Evolutionary conservation across 2,113 vertebrate genomes (phyloP), one percentile per base, ranked within the genome.

Genomic region (Cyanoderma ruficeps): DNA sequence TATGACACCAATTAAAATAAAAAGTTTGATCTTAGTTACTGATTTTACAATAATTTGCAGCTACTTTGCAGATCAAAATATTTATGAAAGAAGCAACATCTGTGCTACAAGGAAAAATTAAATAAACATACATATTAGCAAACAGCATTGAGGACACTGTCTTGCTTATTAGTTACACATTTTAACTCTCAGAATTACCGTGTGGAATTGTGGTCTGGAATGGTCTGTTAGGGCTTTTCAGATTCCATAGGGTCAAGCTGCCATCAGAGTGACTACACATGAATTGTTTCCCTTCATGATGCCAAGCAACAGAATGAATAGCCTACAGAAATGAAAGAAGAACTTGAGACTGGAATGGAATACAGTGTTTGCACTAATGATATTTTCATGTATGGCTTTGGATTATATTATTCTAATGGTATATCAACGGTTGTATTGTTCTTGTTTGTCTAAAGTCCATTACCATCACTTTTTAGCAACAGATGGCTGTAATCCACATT

Each of bases 191-290:
- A 72, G 65, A 93, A 98, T 99, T 98, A 99, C 99, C 99, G 28
- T 99, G 99, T 94, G 99, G 99, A 94, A 99, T 98, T 93, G 99
- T 99, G 97, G 99, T 98, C 98, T 99, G 99, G 98, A 99, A 98
- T 69, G 99, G 99, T 91, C 98, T 99, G 96, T 98, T 98, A 90
- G 99, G 99, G 96, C 98, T 99, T 97, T 99, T 98, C 95, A 99
- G 96, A 96, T 99, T 99, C 99, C 99, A 99, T 61, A 99, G 95
- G 27, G 99, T 99, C 96, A 99, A 98, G 96, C 99, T 99, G 93
- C 99, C 99, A 84, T 99, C 99, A 44, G 99, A 99, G 97, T 99
- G 99, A 96, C 99, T 99, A 97, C 99, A 99, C 99, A 99, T 99
- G 97, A 99, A 99, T 95, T 99, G 99, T 76, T 98, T 99, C 64